phyloP scores from a whole-genome alignment of 1,140 invertebrate species.

The Drosophila tropicalis region DNA sequence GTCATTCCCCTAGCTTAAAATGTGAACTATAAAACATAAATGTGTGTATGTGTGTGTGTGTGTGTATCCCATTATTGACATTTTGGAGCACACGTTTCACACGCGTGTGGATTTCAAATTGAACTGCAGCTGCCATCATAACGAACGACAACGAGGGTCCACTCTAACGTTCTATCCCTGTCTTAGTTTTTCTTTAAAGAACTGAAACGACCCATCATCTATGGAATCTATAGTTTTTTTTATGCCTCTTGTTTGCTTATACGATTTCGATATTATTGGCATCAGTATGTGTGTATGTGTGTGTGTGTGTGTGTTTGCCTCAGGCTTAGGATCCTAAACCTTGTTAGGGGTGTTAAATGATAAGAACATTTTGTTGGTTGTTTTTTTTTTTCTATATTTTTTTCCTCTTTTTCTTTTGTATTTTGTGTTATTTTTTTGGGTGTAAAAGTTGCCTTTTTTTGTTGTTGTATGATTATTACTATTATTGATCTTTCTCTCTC shows the following conservation, averaged over 20 bases:
- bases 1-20: constrained; percentile 16
- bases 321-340: constrained; percentile 43
- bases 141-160: constrained; percentile 29
- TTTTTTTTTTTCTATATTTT: constrained; percentile 33
- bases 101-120: constrained; percentile 72
- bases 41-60: not conserved
- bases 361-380: constrained; percentile 44
- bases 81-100: constrained; percentile 61
- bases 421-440: constrained; percentile 32
- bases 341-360: constrained; percentile 41
- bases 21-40: constrained; percentile 34
- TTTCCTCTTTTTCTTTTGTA: constrained; percentile 24
- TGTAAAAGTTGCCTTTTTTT: constrained; percentile 55
- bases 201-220: constrained; percentile 43
- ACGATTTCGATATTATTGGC: constrained; percentile 74
- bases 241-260: constrained; percentile 72
- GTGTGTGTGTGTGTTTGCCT: constrained; percentile 57
- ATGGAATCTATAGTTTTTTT: constrained; percentile 47
- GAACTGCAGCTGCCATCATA: constrained; percentile 62
- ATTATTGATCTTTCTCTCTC: constrained; percentile 6
- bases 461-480: constrained; percentile 2
- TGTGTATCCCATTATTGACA: constrained; percentile 40
- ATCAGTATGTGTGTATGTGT: constrained; percentile 34
- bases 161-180: not conserved
- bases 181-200: constrained; percentile 55